Base-by-base conservation (phyloP, 2,797 vertebrate species). In the Xyrichtys novacula region DNA sequence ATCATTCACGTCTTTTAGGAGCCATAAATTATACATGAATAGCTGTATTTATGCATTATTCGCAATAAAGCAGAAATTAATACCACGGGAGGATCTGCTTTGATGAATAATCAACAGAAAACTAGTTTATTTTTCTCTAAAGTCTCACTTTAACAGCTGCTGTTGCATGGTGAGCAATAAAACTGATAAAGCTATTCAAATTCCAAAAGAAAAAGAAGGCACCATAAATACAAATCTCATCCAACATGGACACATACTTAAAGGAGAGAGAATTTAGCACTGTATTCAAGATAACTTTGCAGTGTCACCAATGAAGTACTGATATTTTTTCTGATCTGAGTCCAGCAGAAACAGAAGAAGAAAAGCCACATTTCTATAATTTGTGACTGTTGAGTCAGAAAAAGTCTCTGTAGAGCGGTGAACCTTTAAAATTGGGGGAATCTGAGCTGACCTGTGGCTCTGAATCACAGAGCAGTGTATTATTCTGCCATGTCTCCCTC, bases 11-110 rank as follows among this genome's bases (percentile, higher is more conserved):
- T 65, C 68, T 78, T 74, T 81, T 68, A 61, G 66, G 69, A 67
- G 55, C 29, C 6, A 68, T 88, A 71, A 90, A 89, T 84, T 54
- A 86, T 80, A 44, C 63, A 71, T 50, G 28, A 54, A 70, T 10
- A 64, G 46, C 36, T 42, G 26, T 66, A 39, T 31, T 26, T 40
- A 32, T 64, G 46, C 59, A 53, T 66, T 65, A 66, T 29, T 71
- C 29, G 44, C 58, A 39, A 60, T 54, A 40, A 28, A 9, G 26
- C 31, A 40, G 22, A 43, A 39, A 53, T 50, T 57, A 11, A 29
- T 38, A 40, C 16, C 6, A 3, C 17, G 31, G 17, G 58, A 59
- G 12, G 15, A 46, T 25, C 15, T 25, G 12, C 23, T 52, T 7
- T 26, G 9, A 54, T 31, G 22, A 46, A 31, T 17, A 31, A 39